These are phyloP conservation scores for Acrobasis repandana DNA, from an alignment of 2,888 invertebrate genomes.

Conservation along the genomic window DNA sequence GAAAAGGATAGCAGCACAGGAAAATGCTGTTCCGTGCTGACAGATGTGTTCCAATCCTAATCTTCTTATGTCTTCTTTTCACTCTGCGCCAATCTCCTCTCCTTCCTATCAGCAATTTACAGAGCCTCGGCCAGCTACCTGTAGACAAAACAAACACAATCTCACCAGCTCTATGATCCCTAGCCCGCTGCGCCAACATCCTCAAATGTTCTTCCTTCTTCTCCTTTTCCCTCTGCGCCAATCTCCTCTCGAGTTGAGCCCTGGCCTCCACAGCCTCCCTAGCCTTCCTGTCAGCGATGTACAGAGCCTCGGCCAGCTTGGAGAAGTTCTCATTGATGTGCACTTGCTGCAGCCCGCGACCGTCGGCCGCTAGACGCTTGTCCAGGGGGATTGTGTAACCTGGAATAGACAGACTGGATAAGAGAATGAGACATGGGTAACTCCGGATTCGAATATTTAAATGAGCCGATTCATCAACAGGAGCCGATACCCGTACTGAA, in stretches of 20 bases:
- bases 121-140: slow-evolving; percentile 91
- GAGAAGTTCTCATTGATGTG: slow-evolving; percentile 99
- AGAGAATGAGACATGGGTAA: not conserved
- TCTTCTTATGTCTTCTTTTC: slow-evolving; percentile 99
- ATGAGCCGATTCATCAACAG: too few relatives aligned
- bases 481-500: too few relatives aligned
- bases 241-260: slow-evolving; percentile 96
- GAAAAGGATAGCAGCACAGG: too few relatives aligned
- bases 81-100: slow-evolving; percentile 97
- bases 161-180: slow-evolving; percentile 96
- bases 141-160: slow-evolving; percentile 50
- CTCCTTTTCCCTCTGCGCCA: slow-evolving; percentile 99
- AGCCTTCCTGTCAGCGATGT: slow-evolving; percentile 98
- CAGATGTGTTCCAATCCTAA: too few relatives aligned
- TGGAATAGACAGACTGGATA: slow-evolving; percentile 43
- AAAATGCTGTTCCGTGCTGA: too few relatives aligned
- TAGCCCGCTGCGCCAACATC: slow-evolving; percentile 95
- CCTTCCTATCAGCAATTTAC: slow-evolving; percentile 98
- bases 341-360: slow-evolving; percentile 97
- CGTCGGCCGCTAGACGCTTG: slow-evolving; percentile 98
- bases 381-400: slow-evolving; percentile 99
- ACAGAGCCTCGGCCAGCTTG: slow-evolving; percentile 97
- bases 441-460: too few relatives aligned
- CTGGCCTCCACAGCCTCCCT: slow-evolving; percentile 98
- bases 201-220: slow-evolving; percentile 98